Evolutionary conservation across 2,888 invertebrate genomes (phyloP), one percentile per base, ranked within the genome.

Genomic region (Argyra leucocephala): DNA sequence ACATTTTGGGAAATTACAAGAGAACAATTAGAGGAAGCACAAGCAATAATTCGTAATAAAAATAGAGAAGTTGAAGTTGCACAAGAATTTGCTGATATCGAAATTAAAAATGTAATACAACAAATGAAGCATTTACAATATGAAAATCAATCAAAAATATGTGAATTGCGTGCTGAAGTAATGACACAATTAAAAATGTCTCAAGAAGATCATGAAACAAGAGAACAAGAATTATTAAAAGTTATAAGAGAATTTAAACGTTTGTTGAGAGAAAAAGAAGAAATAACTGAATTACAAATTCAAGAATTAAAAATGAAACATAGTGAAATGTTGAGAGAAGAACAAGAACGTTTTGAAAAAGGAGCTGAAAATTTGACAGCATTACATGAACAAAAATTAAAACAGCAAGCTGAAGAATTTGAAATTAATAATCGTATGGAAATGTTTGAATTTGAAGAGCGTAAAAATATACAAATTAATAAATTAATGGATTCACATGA

Each of bases 1-100:
- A 93, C 93, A 4, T 96, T 95, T 77, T 97, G 96, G 96, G 96
- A 96, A 80, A 94, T 96, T 65, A 91, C 95, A 0, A 86, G 92
- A 70, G 88, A 90, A 72, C 93, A 96, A 75, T 80, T 96, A 76
- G 79, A 79, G 69, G 80, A 81, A 21, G 82, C 83, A 22, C 81
- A 80, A 70, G 83, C 74, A 18, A 73, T 73, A 66, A 71, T 72
- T 67, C 83, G 89, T 72, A 87, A 89, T 73, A 90, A 90, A 78
- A 90, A 95, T 75, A 83, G 92, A 71, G 93, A 93, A 70, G 89
- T 94, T 71, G 94, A 95, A 80, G 90, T 94, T 78, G 84, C 89
- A 0, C 87, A 89, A 71, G 93, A 94, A 76, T 85, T 90, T 73
- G 93, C 95, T 75, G 93, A 95, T 75, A 86, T 88, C 36, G 89